Conservation (phyloP, 2,113 vertebrate genomes). For the Mastomys coucha region DNA sequence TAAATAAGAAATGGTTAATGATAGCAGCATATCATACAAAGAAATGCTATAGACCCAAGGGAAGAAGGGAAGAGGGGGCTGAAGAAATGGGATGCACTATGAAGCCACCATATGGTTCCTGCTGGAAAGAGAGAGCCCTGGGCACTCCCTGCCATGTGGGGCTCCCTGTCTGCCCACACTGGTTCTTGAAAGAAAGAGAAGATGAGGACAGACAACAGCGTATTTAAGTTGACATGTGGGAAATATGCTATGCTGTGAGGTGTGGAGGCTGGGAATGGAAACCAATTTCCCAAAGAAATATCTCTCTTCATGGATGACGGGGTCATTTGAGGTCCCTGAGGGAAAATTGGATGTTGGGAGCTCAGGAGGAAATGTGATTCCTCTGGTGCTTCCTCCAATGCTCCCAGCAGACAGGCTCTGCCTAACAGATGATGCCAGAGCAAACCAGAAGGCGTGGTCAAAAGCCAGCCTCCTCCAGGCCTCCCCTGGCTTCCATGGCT, state of each 20-base stretch:
- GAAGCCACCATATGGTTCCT: neutral
- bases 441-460: neutral
- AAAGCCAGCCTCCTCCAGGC: neutral
- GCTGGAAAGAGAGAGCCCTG: neutral
- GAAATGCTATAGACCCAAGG: neutral
- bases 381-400: neutral
- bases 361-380: slow-evolving; percentile 56
- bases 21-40: neutral
- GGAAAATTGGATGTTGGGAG: slow-evolving; percentile 43
- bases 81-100: neutral
- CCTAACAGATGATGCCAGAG: neutral
- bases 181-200: slow-evolving; percentile 52
- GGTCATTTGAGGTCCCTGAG: slow-evolving; percentile 48
- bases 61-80: neutral
- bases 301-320: slow-evolving; percentile 60
- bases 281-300: slow-evolving; percentile 74
- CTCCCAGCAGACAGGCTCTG: neutral
- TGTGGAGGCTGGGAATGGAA: slow-evolving; percentile 73
- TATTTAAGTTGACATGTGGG: slow-evolving; percentile 70
- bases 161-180: neutral
- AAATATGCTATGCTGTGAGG: slow-evolving; percentile 72
- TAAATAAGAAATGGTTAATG: neutral
- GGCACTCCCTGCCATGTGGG: neutral
- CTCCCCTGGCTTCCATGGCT: neutral
- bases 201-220: slow-evolving; percentile 55